Conservation (phyloP, 2,888 invertebrate genomes). For the Malachius bipustulatus region DNA sequence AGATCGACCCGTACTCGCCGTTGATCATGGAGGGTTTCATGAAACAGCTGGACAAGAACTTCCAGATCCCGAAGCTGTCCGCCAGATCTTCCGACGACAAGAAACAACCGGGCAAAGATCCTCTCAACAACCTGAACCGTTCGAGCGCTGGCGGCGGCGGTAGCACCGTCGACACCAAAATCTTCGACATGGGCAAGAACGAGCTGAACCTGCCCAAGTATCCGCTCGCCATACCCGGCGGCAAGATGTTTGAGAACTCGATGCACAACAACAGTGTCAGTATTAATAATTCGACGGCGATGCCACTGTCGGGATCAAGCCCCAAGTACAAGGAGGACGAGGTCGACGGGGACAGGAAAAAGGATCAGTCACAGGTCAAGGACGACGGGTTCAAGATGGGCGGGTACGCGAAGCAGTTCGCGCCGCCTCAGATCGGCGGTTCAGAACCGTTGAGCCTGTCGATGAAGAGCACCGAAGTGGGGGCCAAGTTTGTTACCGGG, state of each 20-base stretch:
- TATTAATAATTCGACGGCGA: conserved; percentile 19
- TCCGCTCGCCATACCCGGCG: conserved; percentile 27
- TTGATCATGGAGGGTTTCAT: conserved; percentile 62
- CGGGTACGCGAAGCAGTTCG: conserved; percentile 11
- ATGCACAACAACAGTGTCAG: conserved; percentile 29
- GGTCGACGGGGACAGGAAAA: conserved; percentile 27
- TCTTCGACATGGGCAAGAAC: conserved; percentile 30
- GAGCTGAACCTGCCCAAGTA: conserved; percentile 28
- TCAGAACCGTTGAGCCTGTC: conserved; percentile 28
- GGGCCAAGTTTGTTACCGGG: conserved; percentile 37
- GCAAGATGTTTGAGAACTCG: conserved; percentile 31
- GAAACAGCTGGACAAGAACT: conserved; percentile 70
- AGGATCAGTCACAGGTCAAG: conserved; percentile 20
- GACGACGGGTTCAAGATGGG: conserved; percentile 1
- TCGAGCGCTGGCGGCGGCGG: not conserved
- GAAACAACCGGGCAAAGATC: conserved; percentile 35
- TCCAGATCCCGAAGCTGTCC: conserved; percentile 77
- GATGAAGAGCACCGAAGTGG: conserved; percentile 37
- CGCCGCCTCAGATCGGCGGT: conserved; percentile 5
- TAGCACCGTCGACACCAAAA: conserved; percentile 29
- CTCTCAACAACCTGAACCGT: conserved; percentile 7
- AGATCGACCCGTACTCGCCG: conserved; percentile 48
- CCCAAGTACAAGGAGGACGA: conserved; percentile 18
- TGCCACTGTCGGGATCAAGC: conserved; percentile 13
- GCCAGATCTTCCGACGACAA: conserved; percentile 34